Evolutionary conservation across 2,113 vertebrate genomes (phyloP).

Genomic region (Motacilla tschutschensis): DNA sequence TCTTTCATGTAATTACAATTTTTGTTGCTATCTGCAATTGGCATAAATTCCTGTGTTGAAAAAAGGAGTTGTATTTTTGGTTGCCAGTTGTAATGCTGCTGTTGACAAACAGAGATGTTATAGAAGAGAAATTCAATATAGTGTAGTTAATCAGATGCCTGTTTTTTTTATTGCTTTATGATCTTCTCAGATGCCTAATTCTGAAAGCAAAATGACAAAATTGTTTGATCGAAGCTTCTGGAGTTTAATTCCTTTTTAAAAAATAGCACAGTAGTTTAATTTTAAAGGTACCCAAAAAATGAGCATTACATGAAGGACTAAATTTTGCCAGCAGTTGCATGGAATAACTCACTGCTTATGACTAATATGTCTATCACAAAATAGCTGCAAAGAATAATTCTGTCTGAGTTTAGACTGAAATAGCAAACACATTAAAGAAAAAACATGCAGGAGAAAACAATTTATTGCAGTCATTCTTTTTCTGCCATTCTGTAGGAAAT

Average conservation of each 20-base stretch:
- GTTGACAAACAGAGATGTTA: conserved; percentile 44
- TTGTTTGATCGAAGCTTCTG: neutral
- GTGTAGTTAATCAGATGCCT: conserved; percentile 28
- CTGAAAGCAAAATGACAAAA: conserved; percentile 26
- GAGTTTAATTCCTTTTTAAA: conserved; percentile 23
- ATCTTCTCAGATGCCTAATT: conserved; percentile 27
- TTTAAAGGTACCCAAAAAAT: neutral
- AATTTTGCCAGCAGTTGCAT: conserved; percentile 14
- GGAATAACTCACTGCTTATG: neutral
- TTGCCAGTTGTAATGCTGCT: conserved; percentile 18
- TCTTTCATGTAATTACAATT: conserved; percentile 22
- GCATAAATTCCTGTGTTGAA: neutral
- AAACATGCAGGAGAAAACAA: neutral
- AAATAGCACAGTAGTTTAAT: conserved; percentile 9
- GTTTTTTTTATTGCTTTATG: conserved; percentile 29
- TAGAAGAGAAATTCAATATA: conserved; percentile 32
- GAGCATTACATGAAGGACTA: neutral
- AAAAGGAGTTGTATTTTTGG: neutral
- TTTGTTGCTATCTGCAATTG: conserved; percentile 14
- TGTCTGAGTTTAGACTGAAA: conserved; percentile 9
- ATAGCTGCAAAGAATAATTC: neutral
- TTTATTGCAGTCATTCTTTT: conserved; percentile 19
- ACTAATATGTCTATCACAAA: neutral
- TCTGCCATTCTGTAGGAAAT: neutral
- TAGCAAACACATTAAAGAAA: neutral